These are phyloP conservation scores for Seladonia tumulorum DNA, from an alignment of 2,888 invertebrate species.

Conservation along the genomic window DNA sequence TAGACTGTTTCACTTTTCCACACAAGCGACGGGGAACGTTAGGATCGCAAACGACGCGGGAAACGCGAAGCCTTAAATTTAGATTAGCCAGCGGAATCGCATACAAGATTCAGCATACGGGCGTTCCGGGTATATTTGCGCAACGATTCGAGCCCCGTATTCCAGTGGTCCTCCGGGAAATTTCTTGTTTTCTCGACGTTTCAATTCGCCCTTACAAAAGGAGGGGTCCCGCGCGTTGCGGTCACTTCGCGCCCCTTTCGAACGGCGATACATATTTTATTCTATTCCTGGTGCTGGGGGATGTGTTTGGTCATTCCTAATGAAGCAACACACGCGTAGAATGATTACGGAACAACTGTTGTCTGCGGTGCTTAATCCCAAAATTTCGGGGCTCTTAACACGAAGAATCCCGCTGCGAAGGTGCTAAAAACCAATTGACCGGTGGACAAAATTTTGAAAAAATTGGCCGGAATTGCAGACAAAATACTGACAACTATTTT, in stretches of 20 bases:
- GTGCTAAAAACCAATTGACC: no score
- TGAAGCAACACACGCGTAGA: not conserved
- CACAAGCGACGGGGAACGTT: not conserved
- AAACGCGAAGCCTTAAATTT: constrained; percentile 49
- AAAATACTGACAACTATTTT: no score
- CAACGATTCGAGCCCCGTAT: constrained; percentile 38
- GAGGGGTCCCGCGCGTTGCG: constrained; percentile 8
- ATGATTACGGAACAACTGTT: not conserved
- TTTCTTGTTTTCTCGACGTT: constrained; percentile 60
- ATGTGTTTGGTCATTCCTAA: constrained; percentile 18
- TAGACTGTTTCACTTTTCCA: not conserved
- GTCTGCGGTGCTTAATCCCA: constrained; percentile 3
- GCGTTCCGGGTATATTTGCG: constrained; percentile 56
- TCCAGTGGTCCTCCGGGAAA: constrained; percentile 67
- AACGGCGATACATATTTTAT: constrained; percentile 64
- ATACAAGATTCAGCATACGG: constrained; percentile 61
- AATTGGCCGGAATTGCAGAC: no score
- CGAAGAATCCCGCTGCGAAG: not conserved
- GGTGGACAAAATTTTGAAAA: no score
- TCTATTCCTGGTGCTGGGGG: constrained; percentile 28
- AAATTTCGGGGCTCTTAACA: not conserved
- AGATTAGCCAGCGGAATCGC: constrained; percentile 48
- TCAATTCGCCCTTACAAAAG: constrained; percentile 51
- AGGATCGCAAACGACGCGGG: constrained; percentile 15
- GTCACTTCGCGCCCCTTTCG: constrained; percentile 46